These are phyloP conservation scores for Seira ritae DNA, from an alignment of 2,888 invertebrate species.

Conservation along the genomic window DNA sequence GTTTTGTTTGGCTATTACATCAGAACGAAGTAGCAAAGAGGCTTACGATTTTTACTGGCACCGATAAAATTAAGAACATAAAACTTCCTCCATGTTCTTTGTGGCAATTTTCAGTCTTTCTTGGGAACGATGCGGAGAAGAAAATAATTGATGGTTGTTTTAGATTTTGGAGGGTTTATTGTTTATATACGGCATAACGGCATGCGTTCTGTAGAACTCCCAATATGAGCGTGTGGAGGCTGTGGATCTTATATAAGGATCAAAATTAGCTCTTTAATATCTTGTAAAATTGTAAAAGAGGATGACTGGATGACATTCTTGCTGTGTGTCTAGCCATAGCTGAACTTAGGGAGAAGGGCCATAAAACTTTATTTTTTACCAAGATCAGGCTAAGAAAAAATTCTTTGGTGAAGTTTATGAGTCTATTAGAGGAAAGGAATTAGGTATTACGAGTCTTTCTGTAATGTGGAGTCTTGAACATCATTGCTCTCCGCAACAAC, in stretches of 20 bases:
- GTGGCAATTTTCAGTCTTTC: slow-evolving; percentile 18
- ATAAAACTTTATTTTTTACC: slow-evolving; percentile 32
- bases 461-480: no score
- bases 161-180: neutral
- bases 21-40: neutral
- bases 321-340: neutral
- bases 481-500: no score
- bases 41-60: slow-evolving; percentile 45
- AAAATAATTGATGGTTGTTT: slow-evolving; percentile 29
- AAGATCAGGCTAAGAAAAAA: slow-evolving; percentile 30
- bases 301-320: neutral
- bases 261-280: slow-evolving; percentile 22
- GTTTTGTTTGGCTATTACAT: slow-evolving; percentile 54
- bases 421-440: slow-evolving; percentile 39
- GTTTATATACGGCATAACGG: no score
- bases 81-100: no score
- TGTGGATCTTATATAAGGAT: no score
- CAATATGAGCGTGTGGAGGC: no score
- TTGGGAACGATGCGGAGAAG: neutral
- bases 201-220: no score
- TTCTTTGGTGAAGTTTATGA: slow-evolving; percentile 38
- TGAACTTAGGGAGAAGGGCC: slow-evolving; percentile 14
- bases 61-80: slow-evolving; percentile 42
- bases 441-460: no score
- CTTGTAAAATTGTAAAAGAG: neutral